These are phyloP conservation scores for Melozone crissalis DNA, from an alignment of 2,113 vertebrate genomes.

Conservation along the genomic window DNA sequence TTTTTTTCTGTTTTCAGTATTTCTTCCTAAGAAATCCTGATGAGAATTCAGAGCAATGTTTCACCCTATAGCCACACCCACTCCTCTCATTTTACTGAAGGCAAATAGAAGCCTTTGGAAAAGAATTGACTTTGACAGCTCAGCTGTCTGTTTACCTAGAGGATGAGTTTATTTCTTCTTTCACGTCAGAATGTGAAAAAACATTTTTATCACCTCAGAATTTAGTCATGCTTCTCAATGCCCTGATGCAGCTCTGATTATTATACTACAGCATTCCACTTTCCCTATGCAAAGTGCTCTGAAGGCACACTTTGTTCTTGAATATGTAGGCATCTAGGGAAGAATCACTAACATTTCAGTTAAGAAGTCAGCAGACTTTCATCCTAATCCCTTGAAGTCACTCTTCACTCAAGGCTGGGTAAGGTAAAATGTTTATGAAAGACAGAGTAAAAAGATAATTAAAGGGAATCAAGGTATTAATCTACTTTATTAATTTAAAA, in stretches of 20 bases:
- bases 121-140: background rate
- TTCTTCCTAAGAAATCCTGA: background rate
- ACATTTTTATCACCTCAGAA: background rate
- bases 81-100: background rate
- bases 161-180: background rate
- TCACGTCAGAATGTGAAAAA: background rate
- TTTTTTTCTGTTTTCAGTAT: background rate
- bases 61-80: accelerated
- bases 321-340: background rate
- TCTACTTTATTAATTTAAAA: background rate
- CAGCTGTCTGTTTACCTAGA: background rate
- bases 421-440: background rate
- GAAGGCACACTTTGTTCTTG: background rate
- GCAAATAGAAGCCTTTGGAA: background rate
- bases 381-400: background rate
- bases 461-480: background rate
- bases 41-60: background rate
- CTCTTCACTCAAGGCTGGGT: background rate
- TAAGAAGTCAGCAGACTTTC: background rate
- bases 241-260: background rate
- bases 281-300: background rate
- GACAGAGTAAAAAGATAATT: background rate
- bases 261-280: background rate
- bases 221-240: background rate
- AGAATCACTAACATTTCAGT: background rate